These are phyloP conservation scores for Apteryx mantelli DNA, from an alignment of 2,113 vertebrate genomes.

Conservation along the genomic window DNA sequence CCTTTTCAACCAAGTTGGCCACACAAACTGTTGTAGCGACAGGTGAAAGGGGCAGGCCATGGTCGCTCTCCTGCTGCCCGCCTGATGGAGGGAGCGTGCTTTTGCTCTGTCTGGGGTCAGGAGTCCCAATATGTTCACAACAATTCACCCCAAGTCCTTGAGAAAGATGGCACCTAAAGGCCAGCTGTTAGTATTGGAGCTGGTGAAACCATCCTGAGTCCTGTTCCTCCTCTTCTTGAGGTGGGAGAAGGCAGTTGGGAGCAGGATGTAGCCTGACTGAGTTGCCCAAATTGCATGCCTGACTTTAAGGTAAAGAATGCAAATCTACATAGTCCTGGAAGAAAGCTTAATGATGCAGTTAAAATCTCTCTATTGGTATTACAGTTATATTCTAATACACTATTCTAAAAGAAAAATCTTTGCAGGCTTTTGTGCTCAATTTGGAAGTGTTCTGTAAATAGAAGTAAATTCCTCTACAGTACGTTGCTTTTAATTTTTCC, in stretches of 20 bases:
- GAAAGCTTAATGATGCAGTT: background rate
- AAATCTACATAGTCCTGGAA: background rate
- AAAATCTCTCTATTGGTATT: background rate
- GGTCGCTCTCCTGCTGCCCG: background rate
- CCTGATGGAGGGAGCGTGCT: fast-evolving
- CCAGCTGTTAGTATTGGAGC: no score
- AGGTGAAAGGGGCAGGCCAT: background rate
- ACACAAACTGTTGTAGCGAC: background rate
- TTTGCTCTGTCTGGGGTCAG: background rate
- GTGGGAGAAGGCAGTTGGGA: background rate
- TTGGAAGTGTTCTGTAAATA: background rate
- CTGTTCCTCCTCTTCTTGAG: background rate
- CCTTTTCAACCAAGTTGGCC: background rate
- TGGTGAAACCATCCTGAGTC: background rate
- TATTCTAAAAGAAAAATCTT: background rate
- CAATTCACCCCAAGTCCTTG: background rate
- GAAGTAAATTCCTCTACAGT: background rate
- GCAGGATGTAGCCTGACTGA: background rate
- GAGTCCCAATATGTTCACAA: background rate
- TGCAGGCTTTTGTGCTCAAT: background rate
- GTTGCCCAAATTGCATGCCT: background rate
- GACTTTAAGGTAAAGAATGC: background rate
- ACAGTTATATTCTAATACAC: background rate
- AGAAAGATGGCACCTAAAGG: background rate
- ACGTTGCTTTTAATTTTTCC: background rate